These are phyloP conservation scores for Andricus quercusramuli DNA, from an alignment of 2,888 invertebrate species.

Conservation along the genomic window DNA sequence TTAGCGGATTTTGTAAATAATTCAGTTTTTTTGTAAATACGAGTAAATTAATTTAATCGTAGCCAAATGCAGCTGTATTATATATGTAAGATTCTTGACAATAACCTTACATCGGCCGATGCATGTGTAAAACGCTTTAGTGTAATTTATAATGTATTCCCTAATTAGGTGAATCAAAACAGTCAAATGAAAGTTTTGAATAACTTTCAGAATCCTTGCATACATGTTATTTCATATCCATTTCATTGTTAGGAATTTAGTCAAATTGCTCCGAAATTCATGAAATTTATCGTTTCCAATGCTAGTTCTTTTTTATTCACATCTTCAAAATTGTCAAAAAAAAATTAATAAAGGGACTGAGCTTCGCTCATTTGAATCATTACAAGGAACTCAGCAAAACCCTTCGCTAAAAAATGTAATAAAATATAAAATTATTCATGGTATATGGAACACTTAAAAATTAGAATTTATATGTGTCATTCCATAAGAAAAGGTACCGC, in stretches of 20 bases:
- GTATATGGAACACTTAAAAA: background rate
- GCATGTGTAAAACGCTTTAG: slow-evolving; percentile 59
- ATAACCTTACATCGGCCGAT: slow-evolving; percentile 58
- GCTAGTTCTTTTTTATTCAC: background rate
- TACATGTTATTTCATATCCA: background rate
- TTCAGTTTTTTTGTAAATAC: slow-evolving; percentile 47
- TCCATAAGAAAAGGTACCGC: too few relatives aligned
- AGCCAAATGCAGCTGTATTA: slow-evolving; percentile 4
- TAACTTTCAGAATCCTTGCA: background rate
- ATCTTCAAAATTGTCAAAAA: background rate
- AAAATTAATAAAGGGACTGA: background rate
- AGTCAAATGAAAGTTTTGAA: slow-evolving; percentile 48
- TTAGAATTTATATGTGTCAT: background rate
- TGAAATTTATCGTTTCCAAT: background rate
- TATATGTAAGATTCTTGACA: slow-evolving; percentile 11
- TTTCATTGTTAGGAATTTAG: background rate
- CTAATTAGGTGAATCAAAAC: slow-evolving; percentile 61
- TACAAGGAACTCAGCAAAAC: background rate
- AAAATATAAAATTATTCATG: background rate
- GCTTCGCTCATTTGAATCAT: background rate
- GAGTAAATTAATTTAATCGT: slow-evolving; percentile 26
- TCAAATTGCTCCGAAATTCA: background rate
- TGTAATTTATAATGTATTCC: slow-evolving; percentile 56
- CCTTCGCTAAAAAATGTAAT: background rate
- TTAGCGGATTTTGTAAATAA: slow-evolving; percentile 33